phyloP scores from a whole-genome alignment of 2,797 vertebrate species.

The Sylvilagus floridanus region DNA sequence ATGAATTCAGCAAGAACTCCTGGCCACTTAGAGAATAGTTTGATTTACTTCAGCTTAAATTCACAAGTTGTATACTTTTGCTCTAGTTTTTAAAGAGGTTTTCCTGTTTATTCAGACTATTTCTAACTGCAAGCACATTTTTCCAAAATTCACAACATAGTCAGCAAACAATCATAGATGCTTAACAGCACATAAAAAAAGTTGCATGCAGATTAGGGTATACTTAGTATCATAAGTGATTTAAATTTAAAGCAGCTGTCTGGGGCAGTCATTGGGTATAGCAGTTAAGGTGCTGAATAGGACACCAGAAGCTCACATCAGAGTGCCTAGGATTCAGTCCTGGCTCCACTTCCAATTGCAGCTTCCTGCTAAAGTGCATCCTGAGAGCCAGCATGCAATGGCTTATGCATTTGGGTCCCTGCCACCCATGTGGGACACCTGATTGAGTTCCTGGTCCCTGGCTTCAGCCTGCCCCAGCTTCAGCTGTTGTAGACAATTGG shows the following conservation, averaged over 20 bases:
- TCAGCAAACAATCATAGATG: slow-evolving; percentile 3
- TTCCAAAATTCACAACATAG: slow-evolving; percentile 28
- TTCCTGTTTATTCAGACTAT: neutral
- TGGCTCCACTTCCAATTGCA: too few relatives aligned
- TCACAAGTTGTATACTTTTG: neutral
- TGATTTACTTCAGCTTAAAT: slow-evolving; percentile 45
- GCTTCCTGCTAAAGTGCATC: too few relatives aligned
- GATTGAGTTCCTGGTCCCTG: too few relatives aligned
- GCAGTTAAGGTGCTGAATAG: too few relatives aligned
- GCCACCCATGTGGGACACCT: too few relatives aligned
- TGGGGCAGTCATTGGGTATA: neutral
- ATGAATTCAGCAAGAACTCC: slow-evolving; percentile 23
- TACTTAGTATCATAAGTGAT: neutral
- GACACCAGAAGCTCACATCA: too few relatives aligned
- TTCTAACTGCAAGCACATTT: slow-evolving; percentile 37
- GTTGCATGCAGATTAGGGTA: neutral
- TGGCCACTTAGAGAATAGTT: neutral
- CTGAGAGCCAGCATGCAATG: too few relatives aligned
- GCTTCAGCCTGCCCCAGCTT: too few relatives aligned
- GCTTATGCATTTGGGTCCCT: too few relatives aligned
- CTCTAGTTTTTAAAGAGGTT: slow-evolving; percentile 19
- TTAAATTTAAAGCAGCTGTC: neutral
- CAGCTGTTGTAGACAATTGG: too few relatives aligned
- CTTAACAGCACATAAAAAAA: neutral
- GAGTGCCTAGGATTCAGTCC: too few relatives aligned